These are phyloP conservation scores for Dreissena polymorpha DNA, from an alignment of 1,140 invertebrate genomes.

Conservation along the genomic window DNA sequence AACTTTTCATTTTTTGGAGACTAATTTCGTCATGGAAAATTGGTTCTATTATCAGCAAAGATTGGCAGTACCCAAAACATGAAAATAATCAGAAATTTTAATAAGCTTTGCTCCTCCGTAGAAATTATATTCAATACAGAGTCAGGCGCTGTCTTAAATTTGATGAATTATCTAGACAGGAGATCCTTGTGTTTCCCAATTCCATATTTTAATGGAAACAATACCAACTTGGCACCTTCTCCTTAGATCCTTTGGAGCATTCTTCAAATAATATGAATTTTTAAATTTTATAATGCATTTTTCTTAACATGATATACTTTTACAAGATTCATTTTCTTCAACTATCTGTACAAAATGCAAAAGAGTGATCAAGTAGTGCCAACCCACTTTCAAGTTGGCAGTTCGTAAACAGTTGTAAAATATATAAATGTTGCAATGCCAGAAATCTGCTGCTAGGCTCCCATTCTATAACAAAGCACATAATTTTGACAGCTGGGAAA, in stretches of 20 bases:
- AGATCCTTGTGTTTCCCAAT: not conserved
- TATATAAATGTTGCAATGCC: too few relatives aligned
- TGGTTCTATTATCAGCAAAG: slow-evolving; percentile 48
- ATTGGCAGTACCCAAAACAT: slow-evolving; percentile 52
- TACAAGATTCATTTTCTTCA: too few relatives aligned
- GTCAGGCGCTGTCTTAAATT: not conserved
- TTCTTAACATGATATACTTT: too few relatives aligned
- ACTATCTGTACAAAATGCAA: too few relatives aligned
- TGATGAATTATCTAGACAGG: slow-evolving; percentile 5
- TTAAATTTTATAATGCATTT: too few relatives aligned
- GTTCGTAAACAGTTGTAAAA: too few relatives aligned
- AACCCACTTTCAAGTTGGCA: too few relatives aligned
- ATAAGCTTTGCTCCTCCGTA: slow-evolving; percentile 28
- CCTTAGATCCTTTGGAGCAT: too few relatives aligned
- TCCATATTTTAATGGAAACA: not conserved
- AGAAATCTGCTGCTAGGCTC: too few relatives aligned
- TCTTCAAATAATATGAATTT: too few relatives aligned
- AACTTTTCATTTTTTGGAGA: slow-evolving; percentile 53
- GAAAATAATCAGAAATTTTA: slow-evolving; percentile 55
- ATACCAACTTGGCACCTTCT: too few relatives aligned
- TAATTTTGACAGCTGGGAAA: slow-evolving; percentile 10
- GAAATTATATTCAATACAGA: slow-evolving; percentile 31
- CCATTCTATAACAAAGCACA: not conserved
- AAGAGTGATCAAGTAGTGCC: too few relatives aligned
- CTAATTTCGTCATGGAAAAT: slow-evolving; percentile 52